Conservation (phyloP, 2,797 vertebrate genomes). For the Sebastes umbrosus region DNA sequence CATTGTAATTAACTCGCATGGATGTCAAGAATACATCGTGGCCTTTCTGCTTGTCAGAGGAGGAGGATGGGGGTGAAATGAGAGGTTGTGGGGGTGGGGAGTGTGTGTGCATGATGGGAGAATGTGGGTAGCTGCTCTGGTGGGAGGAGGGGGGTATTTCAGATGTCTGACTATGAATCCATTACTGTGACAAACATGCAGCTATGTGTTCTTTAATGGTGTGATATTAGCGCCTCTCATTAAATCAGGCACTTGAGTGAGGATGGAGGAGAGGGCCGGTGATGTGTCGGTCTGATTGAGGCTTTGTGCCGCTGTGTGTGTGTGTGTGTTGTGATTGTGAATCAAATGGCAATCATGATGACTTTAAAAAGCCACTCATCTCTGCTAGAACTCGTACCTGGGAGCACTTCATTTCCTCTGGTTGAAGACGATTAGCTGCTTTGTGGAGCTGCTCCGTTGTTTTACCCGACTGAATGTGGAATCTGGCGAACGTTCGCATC, state of each 20-base stretch:
- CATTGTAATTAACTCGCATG: constrained; percentile 77
- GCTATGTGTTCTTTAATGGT: constrained; percentile 31
- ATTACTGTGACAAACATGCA: constrained; percentile 22
- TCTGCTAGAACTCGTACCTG: neutral
- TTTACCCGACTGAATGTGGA: neutral
- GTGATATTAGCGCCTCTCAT: constrained; percentile 29
- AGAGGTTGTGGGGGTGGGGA: constrained; percentile 32
- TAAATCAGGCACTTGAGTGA: neutral
- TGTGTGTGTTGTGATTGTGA: neutral
- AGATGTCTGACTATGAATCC: constrained; percentile 31
- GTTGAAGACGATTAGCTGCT: neutral
- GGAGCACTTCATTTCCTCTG: constrained; percentile 4
- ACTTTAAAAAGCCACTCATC: constrained; percentile 17
- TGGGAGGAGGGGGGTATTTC: constrained; percentile 5
- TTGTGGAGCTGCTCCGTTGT: neutral
- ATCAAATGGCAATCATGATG: constrained; percentile 18
- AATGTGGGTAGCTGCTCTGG: neutral
- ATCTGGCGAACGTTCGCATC: neutral
- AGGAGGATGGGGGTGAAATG: neutral
- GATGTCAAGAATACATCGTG: constrained; percentile 73
- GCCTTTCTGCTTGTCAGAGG: constrained; percentile 60
- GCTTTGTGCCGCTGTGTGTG: constrained; percentile 1
- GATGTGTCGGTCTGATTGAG: neutral
- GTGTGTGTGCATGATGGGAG: neutral
- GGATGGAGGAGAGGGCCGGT: neutral